These are phyloP conservation scores for Heliconius aoede DNA, from an alignment of 2,888 invertebrate genomes.

Conservation along the genomic window DNA sequence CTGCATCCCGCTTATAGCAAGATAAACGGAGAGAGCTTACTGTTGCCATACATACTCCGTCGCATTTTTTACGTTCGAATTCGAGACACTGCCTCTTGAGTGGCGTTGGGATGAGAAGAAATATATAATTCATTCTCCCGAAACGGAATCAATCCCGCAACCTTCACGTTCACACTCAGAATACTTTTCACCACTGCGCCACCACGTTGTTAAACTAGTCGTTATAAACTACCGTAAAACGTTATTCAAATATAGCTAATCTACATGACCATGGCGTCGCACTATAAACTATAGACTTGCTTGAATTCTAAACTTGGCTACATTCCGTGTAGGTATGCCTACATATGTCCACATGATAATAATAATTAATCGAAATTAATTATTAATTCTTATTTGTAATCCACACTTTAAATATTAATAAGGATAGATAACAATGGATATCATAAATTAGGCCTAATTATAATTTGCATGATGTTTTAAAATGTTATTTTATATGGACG, in stretches of 20 bases:
- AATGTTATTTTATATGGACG: neutral
- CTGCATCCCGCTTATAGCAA: too few species aligned
- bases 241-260: conserved; percentile 43
- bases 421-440: conserved; percentile 14
- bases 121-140: neutral
- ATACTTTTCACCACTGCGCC: neutral
- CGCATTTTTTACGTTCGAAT: neutral
- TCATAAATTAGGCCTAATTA: neutral
- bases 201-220: neutral
- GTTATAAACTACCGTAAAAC: conserved; percentile 24
- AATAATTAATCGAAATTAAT: conserved; percentile 29
- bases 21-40: neutral
- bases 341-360: conserved; percentile 26
- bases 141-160: too few species aligned
- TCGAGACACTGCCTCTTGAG: neutral
- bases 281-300: conserved; percentile 34
- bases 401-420: conserved; percentile 21
- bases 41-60: neutral
- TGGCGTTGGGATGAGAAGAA: neutral
- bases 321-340: conserved; percentile 42
- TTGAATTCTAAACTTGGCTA: conserved; percentile 29
- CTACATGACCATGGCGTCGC: conserved; percentile 42
- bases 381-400: conserved; percentile 28
- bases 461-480: conserved; percentile 13
- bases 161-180: too few species aligned